Base-by-base conservation (phyloP, 1,140 invertebrate species). In the Drosophila ananassae region DNA sequence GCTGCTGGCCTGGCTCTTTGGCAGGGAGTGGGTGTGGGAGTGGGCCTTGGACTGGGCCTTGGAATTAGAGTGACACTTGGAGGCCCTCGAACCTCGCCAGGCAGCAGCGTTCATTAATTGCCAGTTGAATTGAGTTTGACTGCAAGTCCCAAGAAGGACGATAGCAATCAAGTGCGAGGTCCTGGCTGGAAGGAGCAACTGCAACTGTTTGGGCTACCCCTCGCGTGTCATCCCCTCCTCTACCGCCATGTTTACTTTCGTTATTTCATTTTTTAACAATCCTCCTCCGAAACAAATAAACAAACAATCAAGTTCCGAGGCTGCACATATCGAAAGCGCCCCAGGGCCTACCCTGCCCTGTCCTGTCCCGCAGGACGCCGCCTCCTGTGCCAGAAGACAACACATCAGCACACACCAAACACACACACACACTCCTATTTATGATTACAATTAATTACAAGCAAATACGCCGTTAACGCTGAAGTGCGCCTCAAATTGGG, bases 121-220 rank as follows among this genome's bases (percentile, higher is more conserved):
- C 77, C 81, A 83, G 79, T 90, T 90, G 80, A 90, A 90, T 87
- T 87, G 82, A 87, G 74, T 87, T 76, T 77, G 82, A 81, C 73
- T 77, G 52, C 37, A 37, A 32, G 17, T 53, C 37, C 44, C 8
- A 8, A 7, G 44, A 46, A 17, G 21, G 32, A 32, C 8, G 30
- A 28, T 17, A 17, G 17, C 17, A 17, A 17, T 17, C 17, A 17
- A 17, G 17, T 17, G 17, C 17, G 17, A 17, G 17, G 17, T 25
- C 24, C 24, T 25, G 24, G 24, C 24, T 17, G 17, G 17, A 25
- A 25, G 6, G 25, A 25, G 25, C 25, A 25, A 6, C 25, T 25
- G 4, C 25, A 17, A 17, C 17, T 17, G 17, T 17, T 17, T 17
- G 4, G 25, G 25, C 25, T 25, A 25, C 25, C 25, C 25, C 25